Evolutionary conservation across 2,888 invertebrate species (phyloP), one percentile per base, ranked within the genome.

Genomic region (Nesidiocoris tenuis): DNA sequence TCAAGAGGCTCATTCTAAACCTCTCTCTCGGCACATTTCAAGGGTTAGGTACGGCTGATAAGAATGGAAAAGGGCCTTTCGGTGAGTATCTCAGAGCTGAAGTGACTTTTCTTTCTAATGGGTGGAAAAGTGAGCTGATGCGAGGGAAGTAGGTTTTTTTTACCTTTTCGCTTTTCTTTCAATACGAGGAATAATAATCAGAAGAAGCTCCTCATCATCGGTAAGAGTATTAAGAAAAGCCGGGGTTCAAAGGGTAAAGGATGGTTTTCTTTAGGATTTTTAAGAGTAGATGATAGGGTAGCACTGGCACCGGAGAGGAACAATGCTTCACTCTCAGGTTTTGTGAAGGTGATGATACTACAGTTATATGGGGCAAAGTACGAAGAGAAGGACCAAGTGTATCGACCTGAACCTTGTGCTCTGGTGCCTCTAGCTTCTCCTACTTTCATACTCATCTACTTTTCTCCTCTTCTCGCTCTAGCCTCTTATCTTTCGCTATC

Each of bases 311-410:
- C 12, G n/a, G 12, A 39, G 59, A 59, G 59, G 61, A 72, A 72
- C 72, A 72, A 72, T 61, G 63, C 61, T 70, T n/a, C 70, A 54
- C 72, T 61, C 72, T 72, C 39, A 39, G 72, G 72, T 72, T 39
- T 72, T 72, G 61, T 72, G 56, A 61, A 63, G 72, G 61, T 63
- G 72, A 72, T 72, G 72, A 61, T 72, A 54, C 61, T 72, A 61
- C 61, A 72, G 61, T 61, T 61, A 72, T 61, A 72, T 70, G 70
- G 67, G 61, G 70, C 70, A 70, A 70, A 25, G 61, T 70, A 70
- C 70, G n/a, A n/a, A n/a, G n/a, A 59, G 18, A 72, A 72, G 72
- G 72, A 72, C 72, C 61, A 72, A 56, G 72, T 72, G 56, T 72
- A 72, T 72, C 72, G 72, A 72, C 72, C 72, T 61, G 21, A 61